Evolutionary conservation across 2,797 vertebrate species (phyloP).

Genomic region (Darevskia mixta): DNA sequence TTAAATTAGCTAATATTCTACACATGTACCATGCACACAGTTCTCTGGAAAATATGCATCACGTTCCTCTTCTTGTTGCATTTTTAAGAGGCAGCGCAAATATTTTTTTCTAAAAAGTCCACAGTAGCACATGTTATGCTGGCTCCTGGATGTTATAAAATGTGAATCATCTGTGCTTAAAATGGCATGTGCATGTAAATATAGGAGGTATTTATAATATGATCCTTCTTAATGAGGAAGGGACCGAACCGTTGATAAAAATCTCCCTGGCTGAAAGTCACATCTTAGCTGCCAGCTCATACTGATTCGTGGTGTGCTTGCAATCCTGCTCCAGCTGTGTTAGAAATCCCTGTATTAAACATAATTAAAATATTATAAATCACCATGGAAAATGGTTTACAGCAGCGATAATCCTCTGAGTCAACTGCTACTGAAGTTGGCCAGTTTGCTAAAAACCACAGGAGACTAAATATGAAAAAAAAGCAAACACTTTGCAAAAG

Average conservation of each 20-base stretch:
- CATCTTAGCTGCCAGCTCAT: constrained; percentile 45
- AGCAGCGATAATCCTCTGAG: constrained; percentile 44
- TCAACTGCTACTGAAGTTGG: constrained; percentile 63
- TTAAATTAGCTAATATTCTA: background rate
- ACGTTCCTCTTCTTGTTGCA: constrained; percentile 18
- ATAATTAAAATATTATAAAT: constrained; percentile 70
- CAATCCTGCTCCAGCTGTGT: constrained; percentile 49
- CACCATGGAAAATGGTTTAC: constrained; percentile 50
- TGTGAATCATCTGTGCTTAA: constrained; percentile 46
- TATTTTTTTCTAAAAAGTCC: background rate
- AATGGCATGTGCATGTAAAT: constrained; percentile 29
- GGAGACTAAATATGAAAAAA: constrained; percentile 32
- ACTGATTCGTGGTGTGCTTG: constrained; percentile 46
- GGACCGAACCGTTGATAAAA: constrained; percentile 54
- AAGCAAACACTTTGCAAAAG: constrained; percentile 9
- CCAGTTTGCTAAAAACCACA: constrained; percentile 32
- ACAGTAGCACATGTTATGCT: constrained; percentile 43
- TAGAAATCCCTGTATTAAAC: constrained; percentile 59
- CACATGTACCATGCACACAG: background rate
- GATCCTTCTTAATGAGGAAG: constrained; percentile 52
- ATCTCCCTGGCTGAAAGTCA: constrained; percentile 51
- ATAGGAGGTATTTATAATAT: constrained; percentile 58
- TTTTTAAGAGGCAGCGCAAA: constrained; percentile 19
- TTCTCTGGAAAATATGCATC: background rate
- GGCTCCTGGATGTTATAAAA: constrained; percentile 40